Percentiles rank a stretch among this genome's conserved stretches.
Evolutionary conservation across 2,113 vertebrate genomes (phyloP).

Genomic region (Pluvianellus socialis): DNA sequence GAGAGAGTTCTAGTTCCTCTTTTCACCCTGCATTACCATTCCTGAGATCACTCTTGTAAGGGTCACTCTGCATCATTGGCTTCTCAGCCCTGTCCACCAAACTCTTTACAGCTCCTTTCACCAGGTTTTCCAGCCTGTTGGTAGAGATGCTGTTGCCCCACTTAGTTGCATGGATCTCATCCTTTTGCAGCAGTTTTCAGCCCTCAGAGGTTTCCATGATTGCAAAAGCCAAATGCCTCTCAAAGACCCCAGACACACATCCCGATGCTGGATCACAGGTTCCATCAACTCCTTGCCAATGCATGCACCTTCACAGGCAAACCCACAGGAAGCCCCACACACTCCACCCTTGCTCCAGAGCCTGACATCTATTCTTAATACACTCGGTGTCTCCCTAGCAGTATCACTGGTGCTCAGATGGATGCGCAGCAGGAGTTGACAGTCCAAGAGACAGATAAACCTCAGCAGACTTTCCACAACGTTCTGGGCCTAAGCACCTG

Average conservation of each 20-base stretch:
- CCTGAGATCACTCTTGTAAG: neutral
- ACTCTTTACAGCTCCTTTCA: neutral
- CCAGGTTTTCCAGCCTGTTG: neutral
- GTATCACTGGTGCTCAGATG: no score
- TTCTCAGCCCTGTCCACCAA: neutral
- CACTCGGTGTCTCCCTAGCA: neutral
- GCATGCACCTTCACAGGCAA: neutral
- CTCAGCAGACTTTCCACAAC: neutral
- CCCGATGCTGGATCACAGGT: neutral
- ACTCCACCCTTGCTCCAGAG: neutral
- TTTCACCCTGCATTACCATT: neutral
- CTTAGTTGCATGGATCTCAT: neutral
- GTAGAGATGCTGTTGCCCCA: neutral
- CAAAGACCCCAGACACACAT: neutral
- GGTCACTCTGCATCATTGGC: neutral
- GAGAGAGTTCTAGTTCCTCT: neutral
- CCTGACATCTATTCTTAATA: neutral
- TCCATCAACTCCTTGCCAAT: neutral
- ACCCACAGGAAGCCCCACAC: neutral
- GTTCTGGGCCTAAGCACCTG: neutral
- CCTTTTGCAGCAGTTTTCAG: neutral
- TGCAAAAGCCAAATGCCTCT: neutral
- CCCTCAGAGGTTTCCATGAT: neutral
- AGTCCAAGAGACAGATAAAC: neutral
- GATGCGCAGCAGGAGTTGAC: neutral